phyloP scores from a whole-genome alignment of 2,888 invertebrate species.

The Andrena chrysosceles region DNA sequence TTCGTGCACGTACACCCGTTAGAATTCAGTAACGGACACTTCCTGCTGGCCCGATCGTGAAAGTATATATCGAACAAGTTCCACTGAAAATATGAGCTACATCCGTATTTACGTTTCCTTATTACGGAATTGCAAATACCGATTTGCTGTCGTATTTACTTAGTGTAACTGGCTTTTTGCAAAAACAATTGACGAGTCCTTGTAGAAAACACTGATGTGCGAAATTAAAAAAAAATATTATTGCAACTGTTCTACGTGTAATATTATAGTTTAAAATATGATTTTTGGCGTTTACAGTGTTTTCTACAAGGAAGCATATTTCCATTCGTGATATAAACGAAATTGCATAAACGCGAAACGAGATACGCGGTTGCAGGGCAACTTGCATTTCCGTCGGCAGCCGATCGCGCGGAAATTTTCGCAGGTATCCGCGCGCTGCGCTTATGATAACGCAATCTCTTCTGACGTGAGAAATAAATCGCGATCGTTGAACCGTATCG shows the following conservation, averaged over 20 bases:
- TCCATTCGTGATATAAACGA: background rate
- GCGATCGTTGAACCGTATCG: conserved; percentile 19
- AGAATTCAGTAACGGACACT: conserved; percentile 53
- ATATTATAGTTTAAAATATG: no score
- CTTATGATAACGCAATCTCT: conserved; percentile 23
- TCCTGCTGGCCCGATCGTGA: conserved; percentile 67
- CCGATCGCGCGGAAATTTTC: conserved; percentile 7
- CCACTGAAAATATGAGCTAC: conserved; percentile 51
- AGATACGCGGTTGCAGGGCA: background rate
- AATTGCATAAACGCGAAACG: conserved; percentile 5
- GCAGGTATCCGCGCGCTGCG: conserved; percentile 21
- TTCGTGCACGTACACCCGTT: conserved; percentile 62
- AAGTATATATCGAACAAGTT: conserved; percentile 55
- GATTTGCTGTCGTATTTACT: no score
- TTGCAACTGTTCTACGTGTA: background rate
- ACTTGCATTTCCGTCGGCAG: conserved; percentile 23
- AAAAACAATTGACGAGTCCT: background rate
- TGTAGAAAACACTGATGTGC: no score
- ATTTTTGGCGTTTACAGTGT: no score
- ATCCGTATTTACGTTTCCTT: conserved; percentile 49
- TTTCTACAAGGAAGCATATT: background rate
- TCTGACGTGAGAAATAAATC: background rate
- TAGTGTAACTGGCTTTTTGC: conserved; percentile 3
- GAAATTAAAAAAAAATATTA: no score
- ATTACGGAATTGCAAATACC: conserved; percentile 27